Evolutionary conservation across 2,888 invertebrate species (phyloP).

Genomic region (Catonia carolina): DNA sequence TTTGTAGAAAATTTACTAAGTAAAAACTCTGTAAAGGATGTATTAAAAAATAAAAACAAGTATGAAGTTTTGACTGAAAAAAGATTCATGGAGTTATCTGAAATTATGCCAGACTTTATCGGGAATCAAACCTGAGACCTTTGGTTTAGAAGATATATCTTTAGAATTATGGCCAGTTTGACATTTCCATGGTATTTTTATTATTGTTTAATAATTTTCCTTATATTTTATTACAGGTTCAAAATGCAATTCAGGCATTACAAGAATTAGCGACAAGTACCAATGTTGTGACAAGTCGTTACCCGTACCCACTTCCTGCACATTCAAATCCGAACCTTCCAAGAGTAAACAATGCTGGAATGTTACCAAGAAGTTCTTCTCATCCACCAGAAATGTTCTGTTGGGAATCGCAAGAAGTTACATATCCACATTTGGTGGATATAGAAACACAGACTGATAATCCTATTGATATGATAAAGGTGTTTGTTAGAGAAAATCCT

Average conservation of each 20-base stretch:
- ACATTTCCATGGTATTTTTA: too few relatives aligned
- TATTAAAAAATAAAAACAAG: too few relatives aligned
- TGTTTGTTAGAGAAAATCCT: conserved; percentile 64
- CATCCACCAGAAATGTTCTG: conserved; percentile 81
- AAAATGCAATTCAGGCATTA: conserved; percentile 74
- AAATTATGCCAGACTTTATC: too few relatives aligned
- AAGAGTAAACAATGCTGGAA: conserved; percentile 40
- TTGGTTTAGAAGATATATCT: too few relatives aligned
- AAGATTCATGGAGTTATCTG: too few relatives aligned
- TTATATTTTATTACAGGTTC: too few relatives aligned
- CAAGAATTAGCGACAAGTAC: conserved; percentile 65
- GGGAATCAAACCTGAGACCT: too few relatives aligned
- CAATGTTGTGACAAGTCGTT: conserved; percentile 43
- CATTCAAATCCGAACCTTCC: conserved; percentile 76
- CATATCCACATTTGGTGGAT: conserved; percentile 5
- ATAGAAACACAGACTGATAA: conserved; percentile 23
- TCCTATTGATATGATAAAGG: conserved; percentile 20
- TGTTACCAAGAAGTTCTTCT: conserved; percentile 66
- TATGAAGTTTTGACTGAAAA: too few relatives aligned
- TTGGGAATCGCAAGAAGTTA: conserved; percentile 53
- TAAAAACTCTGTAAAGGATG: too few relatives aligned
- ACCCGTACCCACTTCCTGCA: conserved; percentile 50
- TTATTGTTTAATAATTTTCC: too few relatives aligned
- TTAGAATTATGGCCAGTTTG: too few relatives aligned
- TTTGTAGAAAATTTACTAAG: too few relatives aligned